phyloP scores from a whole-genome alignment of 2,113 vertebrate species.

The Semicossyphus pulcher region DNA sequence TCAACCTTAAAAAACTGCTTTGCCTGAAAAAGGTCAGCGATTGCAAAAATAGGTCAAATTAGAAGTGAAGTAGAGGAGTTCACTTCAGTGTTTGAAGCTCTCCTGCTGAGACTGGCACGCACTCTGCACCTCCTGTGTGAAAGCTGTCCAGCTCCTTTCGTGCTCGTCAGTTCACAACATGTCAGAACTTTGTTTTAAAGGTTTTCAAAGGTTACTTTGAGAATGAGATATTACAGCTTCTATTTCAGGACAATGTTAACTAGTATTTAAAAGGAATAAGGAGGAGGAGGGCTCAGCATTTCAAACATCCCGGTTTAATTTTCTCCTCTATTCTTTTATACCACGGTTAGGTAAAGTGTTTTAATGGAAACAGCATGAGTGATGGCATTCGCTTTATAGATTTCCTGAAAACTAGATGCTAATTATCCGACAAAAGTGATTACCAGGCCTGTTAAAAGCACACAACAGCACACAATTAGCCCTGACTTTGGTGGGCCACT shows the following conservation, averaged over 20 bases:
- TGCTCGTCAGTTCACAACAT: slow-evolving; percentile 22
- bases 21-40: slow-evolving; percentile 1
- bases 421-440: slow-evolving; percentile 69
- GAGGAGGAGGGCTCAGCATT: slow-evolving; percentile 11
- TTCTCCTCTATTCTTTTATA: slow-evolving; percentile 40
- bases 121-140: slow-evolving; percentile 59
- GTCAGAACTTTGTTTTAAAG: slow-evolving; percentile 34
- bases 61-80: not conserved
- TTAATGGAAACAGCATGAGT: slow-evolving; percentile 72
- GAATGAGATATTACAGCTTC: slow-evolving; percentile 50
- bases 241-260: slow-evolving; percentile 59
- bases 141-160: slow-evolving; percentile 22
- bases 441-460: slow-evolving; percentile 62
- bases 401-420: slow-evolving; percentile 74
- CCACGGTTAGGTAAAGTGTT: slow-evolving; percentile 50
- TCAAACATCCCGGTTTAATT: slow-evolving; percentile 57
- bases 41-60: slow-evolving; percentile 12
- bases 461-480: slow-evolving; percentile 59
- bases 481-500: slow-evolving; percentile 43
- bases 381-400: slow-evolving; percentile 71
- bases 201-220: slow-evolving; percentile 54
- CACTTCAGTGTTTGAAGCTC: not conserved
- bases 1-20: not conserved
- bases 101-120: slow-evolving; percentile 36
- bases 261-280: slow-evolving; percentile 36